Evolutionary conservation across 2,888 invertebrate genomes (phyloP), one percentile per base, ranked within the genome.

Genomic region (Hofmannophila pseudospretella): DNA sequence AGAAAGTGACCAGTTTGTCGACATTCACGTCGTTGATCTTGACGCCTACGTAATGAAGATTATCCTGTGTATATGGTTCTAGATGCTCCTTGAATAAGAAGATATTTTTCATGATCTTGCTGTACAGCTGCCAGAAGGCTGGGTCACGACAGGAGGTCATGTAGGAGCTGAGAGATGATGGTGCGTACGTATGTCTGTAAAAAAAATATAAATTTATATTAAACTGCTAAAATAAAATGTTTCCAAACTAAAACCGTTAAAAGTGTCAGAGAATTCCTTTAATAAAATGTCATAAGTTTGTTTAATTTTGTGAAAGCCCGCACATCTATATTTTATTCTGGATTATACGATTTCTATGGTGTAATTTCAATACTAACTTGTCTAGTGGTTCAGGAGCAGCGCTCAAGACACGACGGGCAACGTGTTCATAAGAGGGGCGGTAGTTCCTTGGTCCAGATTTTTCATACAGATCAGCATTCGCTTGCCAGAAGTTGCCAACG

Each of bases 141-240:
- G 91, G 91, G 66, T 92, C 92, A 41, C 90, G 88, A 57, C 89
- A 54, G 46, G 88, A 79, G 3, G 92, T 91, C 56, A 89, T 88
- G 61, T 88, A 90, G 61, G 90, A 89, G 61, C 91, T 89, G 32
- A 92, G 76, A 10, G 89, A 88, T 16, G 89, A 86, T 8, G 92
- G 90, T 11, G 85, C 55, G 41, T 85, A 68, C 5, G 54, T 54
- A 55, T 76, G 72, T 32, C 85, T 87, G 62, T 4, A 16, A 16
- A 16, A 16, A 3, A 16, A 16, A 16, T n/a, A n/a, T n/a, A n/a
- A n/a, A n/a, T n/a, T n/a, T n/a, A n/a, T n/a, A n/a, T n/a, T n/a
- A n/a, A n/a, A n/a, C n/a, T n/a, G n/a, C n/a, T n/a, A n/a, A n/a
- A n/a, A n/a, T n/a, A n/a, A n/a, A n/a, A n/a, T n/a, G n/a, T n/a